Conservation (phyloP, 2,797 vertebrate species). For the Craterocephalus amniculus region DNA sequence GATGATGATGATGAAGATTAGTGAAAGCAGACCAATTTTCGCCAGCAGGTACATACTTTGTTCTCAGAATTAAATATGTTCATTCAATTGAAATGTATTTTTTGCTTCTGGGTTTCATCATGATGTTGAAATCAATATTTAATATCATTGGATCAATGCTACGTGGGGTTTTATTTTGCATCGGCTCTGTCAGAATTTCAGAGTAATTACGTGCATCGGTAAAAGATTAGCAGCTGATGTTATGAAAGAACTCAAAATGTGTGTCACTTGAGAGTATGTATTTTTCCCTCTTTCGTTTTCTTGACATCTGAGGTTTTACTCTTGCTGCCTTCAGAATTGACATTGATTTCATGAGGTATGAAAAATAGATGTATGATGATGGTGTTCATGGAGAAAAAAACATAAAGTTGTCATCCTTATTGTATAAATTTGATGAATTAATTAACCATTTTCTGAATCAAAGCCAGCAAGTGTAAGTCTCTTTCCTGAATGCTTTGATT, state of each 20-base stretch:
- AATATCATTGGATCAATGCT: constrained; percentile 80
- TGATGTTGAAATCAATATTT: constrained; percentile 82
- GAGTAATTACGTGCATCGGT: constrained; percentile 48
- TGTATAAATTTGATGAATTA: neutral
- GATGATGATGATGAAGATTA: constrained; percentile 63
- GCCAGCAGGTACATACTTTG: constrained; percentile 70
- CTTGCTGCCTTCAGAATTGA: neutral
- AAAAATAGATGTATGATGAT: neutral
- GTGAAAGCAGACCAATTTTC: constrained; percentile 76
- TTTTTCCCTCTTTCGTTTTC: constrained; percentile 22
- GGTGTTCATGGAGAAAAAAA: neutral
- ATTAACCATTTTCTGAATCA: neutral
- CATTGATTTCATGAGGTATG: neutral
- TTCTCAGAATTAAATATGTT: constrained; percentile 74
- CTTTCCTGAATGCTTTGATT: no score
- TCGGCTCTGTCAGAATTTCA: constrained; percentile 55
- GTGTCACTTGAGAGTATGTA: constrained; percentile 12
- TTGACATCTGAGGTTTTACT: neutral
- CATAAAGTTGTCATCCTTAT: neutral
- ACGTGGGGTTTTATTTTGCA: constrained; percentile 65
- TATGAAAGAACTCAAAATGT: constrained; percentile 8
- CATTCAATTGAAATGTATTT: constrained; percentile 75
- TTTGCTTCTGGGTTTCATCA: constrained; percentile 68
- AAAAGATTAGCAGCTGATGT: constrained; percentile 37
- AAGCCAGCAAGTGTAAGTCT: neutral